Percentiles rank a stretch among this genome's conserved stretches.
Conservation (phyloP, 53 echinoderm and acorn worm species). For the Echinarachnius parma region DNA sequence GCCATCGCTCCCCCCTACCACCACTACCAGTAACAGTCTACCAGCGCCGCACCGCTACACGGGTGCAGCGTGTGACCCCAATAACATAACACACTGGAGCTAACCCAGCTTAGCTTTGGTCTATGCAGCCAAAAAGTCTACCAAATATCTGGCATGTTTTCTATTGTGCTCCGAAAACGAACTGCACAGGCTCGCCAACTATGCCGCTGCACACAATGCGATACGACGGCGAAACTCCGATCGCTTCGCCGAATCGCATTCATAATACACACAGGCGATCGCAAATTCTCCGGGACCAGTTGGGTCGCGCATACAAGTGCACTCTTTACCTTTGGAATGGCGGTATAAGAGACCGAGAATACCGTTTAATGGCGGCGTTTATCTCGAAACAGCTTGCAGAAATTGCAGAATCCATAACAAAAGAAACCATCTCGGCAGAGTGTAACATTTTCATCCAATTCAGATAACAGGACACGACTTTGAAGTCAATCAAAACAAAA, state of each 20-base stretch:
- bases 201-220: conserved; percentile 53
- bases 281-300: too few species aligned
- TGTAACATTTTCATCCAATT: not conserved
- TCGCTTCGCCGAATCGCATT: too few species aligned
- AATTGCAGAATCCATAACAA: conserved; percentile 8
- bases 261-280: conserved; percentile 19
- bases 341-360: conserved; percentile 30
- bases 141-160: conserved; percentile 57
- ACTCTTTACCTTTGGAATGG: conserved; percentile 38
- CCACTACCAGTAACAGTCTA: conserved; percentile 1
- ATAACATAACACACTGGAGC: conserved; percentile 9
- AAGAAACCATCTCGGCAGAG: conserved; percentile 2
- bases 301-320: not conserved
- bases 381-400: conserved; percentile 20
- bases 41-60: too few species aligned
- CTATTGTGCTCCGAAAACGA: conserved; percentile 37
- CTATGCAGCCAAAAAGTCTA: conserved; percentile 10
- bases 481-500: conserved; percentile 47
- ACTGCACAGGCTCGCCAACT: conserved; percentile 67
- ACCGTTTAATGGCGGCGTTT: conserved; percentile 20
- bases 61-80: conserved; percentile 16
- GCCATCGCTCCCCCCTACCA: conserved; percentile 12
- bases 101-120: not conserved
- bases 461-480: conserved; percentile 21
- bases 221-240: conserved; percentile 19